phyloP scores from a whole-genome alignment of 1,140 invertebrate genomes.

The Tetragnatha versicolor region DNA sequence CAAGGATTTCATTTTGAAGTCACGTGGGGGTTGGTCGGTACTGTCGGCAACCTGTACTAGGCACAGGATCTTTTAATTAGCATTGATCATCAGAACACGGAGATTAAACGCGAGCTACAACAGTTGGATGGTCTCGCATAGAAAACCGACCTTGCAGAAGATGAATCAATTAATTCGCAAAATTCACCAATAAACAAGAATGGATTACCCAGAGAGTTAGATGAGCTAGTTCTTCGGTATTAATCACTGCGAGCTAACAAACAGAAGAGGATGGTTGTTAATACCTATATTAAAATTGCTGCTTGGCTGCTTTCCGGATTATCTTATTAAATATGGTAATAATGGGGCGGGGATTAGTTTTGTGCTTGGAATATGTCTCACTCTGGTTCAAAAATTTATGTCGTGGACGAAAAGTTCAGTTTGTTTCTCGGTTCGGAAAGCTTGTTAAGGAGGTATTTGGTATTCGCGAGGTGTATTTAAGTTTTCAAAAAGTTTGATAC shows the following conservation, averaged over 20 bases:
- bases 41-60: neutral
- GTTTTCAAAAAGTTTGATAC: too few species aligned
- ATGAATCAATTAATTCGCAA: neutral
- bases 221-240: neutral
- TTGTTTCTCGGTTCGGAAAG: too few species aligned
- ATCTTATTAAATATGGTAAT: slow-evolving; percentile 8
- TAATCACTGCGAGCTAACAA: neutral
- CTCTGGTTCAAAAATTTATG: too few species aligned
- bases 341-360: neutral
- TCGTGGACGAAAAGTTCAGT: too few species aligned
- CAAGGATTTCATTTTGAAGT: too few species aligned
- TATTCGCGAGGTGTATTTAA: too few species aligned
- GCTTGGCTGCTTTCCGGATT: neutral
- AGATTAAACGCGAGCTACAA: slow-evolving; percentile 25
- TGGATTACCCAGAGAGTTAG: neutral
- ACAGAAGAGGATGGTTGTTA: slow-evolving; percentile 16
- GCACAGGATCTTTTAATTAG: slow-evolving; percentile 8
- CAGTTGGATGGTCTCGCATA: neutral
- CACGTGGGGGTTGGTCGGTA: neutral
- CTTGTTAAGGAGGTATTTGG: too few species aligned
- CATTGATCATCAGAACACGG: neutral
- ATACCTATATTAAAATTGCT: neutral
- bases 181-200: neutral
- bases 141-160: slow-evolving; percentile 4
- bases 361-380: too few species aligned